Evolutionary conservation across 1,140 invertebrate species (phyloP), one percentile per base, ranked within the genome.

Genomic region (Drosophila equinoxialis): DNA sequence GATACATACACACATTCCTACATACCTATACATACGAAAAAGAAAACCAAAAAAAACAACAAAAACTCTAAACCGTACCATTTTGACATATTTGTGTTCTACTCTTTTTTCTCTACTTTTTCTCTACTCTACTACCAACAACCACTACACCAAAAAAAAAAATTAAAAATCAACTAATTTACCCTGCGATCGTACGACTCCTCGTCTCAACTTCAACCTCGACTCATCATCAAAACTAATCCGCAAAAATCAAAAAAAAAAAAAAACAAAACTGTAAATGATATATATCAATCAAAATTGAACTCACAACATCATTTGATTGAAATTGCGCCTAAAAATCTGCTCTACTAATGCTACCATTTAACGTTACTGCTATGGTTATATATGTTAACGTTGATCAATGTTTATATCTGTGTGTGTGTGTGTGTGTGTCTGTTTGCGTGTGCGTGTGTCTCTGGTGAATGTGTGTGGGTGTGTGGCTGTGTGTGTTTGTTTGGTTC

Each of bases 81-180:
- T 87, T 79, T 86, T 86, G 79, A 86, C 85, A 76, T 82, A 76
- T 82, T 79, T 82, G 79, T 90, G 73, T 80, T 90, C 73, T 82
- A 77, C 78, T 73, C 77, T 77, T 86, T 82, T 74, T 84, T 84
- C 80, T 89, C 79, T 90, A 79, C 81, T 87, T 78, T 84, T 76
- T 81, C 61, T 65, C 58, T 67, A 64, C 30, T 30, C 30, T 30
- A 30, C 37, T 71, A 80, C 79, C 79, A 78, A 68, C 76, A 81
- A 77, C 45, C 67, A 79, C 71, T 39, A 81, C 69, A 70, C 70
- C 41, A 70, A 51, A 81, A 69, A 70, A 74, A 57, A 71, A 67
- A 60, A 45, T 48, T 65, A 81, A 73, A 61, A 58, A 76, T 66
- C 69, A 81, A 76, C 75, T 73, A 86, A 75, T 83, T 77, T 87